Evolutionary conservation across 2,888 invertebrate species (phyloP).

Genomic region (Sympetrum striolatum): DNA sequence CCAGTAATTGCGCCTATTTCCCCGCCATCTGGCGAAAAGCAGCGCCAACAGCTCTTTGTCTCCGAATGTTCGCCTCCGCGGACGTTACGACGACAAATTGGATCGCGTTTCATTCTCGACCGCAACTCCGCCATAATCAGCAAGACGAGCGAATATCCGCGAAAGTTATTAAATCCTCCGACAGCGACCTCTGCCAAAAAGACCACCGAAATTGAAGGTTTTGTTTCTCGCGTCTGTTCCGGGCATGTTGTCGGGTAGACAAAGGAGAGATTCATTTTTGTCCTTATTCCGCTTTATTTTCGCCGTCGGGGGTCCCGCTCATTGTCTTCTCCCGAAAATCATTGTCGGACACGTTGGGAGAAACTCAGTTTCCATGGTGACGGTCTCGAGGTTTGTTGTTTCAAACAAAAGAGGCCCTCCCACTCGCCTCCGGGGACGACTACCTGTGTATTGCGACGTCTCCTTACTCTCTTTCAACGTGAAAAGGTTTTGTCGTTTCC

Average conservation of each 20-base stretch:
- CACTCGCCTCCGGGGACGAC: neutral
- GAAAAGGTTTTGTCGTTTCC: neutral
- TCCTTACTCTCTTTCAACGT: neutral
- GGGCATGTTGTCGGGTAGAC: neutral
- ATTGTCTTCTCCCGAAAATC: neutral
- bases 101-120: too few species aligned
- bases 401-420: neutral
- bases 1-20: too few species aligned
- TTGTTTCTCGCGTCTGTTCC: neutral
- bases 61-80: too few species aligned
- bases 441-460: neutral
- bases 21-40: too few species aligned
- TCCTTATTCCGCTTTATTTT: neutral
- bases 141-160: too few species aligned
- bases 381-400: neutral
- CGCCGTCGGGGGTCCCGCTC: neutral
- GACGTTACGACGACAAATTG: too few species aligned
- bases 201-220: neutral
- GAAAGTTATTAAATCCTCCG: neutral
- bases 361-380: neutral
- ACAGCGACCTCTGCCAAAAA: neutral
- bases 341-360: neutral
- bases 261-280: neutral
- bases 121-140: too few species aligned
- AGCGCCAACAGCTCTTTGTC: too few species aligned